A percentile compares a stretch with the other conserved stretches of the same genome.
phyloP scores from a whole-genome alignment of 1,140 invertebrate species.

The Panulirus ornatus region DNA sequence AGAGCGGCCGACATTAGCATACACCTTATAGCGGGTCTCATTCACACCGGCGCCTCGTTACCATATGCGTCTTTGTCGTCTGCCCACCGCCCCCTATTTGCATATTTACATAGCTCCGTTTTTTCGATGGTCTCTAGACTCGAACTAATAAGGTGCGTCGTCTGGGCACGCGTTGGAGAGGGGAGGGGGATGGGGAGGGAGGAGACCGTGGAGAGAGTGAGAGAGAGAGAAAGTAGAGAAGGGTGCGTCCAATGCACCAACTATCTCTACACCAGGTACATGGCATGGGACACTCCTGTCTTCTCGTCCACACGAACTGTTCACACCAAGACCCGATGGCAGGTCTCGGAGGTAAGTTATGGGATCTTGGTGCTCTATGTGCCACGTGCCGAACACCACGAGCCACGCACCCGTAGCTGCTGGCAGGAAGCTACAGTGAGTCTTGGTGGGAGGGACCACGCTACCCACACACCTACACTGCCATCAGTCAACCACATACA shows the following conservation, averaged over 20 bases:
- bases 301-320: too few relatives aligned
- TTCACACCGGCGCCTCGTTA: conserved; percentile 41
- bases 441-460: too few relatives aligned
- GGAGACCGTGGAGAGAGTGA: not conserved
- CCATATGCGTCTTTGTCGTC: conserved; percentile 55
- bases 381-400: too few relatives aligned
- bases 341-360: too few relatives aligned
- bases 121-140: conserved; percentile 46
- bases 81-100: conserved; percentile 55
- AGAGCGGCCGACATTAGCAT: conserved; percentile 38
- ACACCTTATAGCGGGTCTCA: conserved; percentile 57
- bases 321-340: too few relatives aligned
- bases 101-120: conserved; percentile 49
- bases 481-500: too few relatives aligned
- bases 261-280: too few relatives aligned
- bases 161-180: conserved; percentile 31
- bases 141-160: conserved; percentile 58
- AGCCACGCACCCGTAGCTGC: too few relatives aligned
- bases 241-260: not conserved
- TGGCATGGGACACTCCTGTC: too few relatives aligned
- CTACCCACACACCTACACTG: too few relatives aligned
- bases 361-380: too few relatives aligned
- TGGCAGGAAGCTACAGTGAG: too few relatives aligned
- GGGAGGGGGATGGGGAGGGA: not conserved
- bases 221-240: conserved; percentile 7